phyloP scores from a whole-genome alignment of 2,113 vertebrate genomes.

The Sialia sialis region DNA sequence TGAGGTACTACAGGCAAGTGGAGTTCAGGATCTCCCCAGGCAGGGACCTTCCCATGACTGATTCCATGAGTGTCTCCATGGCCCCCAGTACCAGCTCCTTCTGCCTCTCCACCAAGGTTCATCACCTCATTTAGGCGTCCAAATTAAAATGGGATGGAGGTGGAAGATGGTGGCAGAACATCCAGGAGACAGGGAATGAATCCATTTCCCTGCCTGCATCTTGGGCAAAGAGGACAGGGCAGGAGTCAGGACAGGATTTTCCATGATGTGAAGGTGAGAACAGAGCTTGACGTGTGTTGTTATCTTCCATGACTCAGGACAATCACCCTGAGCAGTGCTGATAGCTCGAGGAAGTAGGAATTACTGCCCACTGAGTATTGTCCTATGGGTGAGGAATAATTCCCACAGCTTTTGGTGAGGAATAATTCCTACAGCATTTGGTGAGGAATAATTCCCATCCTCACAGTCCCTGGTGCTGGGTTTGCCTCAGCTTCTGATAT shows the following conservation, averaged over 20 bases:
- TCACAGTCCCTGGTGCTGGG: background rate
- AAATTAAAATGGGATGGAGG: no score
- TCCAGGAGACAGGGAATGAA: no score
- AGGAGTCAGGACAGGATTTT: background rate
- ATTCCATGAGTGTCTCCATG: no score
- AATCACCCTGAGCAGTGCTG: background rate
- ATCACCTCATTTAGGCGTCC: no score
- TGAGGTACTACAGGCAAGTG: no score
- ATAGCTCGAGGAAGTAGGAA: background rate
- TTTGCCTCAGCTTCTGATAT: background rate
- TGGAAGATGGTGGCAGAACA: no score
- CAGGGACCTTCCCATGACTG: no score
- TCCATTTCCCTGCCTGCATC: no score
- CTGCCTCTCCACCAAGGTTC: no score
- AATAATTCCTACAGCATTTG: background rate
- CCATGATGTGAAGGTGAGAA: accelerated
- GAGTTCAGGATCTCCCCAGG: no score
- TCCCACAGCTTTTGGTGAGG: background rate
- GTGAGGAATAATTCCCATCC: background rate
- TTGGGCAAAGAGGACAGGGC: no score
- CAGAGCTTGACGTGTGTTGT: background rate
- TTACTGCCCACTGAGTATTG: background rate
- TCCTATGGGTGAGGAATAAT: background rate
- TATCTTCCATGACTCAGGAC: background rate
- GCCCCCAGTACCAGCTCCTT: no score